A percentile compares a stretch with the other conserved stretches of the same genome.
Evolutionary conservation across 2,113 vertebrate species (phyloP).

Genomic region (Phaethon lepturus): DNA sequence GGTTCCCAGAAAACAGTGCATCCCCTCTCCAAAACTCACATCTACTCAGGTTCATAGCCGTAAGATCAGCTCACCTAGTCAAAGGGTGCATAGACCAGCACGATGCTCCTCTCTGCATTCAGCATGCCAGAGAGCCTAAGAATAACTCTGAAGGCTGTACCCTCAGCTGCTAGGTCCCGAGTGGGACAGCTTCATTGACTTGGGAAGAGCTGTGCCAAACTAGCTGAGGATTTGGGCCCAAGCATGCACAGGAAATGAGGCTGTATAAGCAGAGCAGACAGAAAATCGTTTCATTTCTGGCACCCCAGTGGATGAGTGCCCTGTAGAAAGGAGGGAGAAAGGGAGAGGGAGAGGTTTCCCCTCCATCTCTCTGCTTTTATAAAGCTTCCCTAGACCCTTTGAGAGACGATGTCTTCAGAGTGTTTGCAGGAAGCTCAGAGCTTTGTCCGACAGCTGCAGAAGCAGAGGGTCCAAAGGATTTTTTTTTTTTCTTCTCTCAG

Average conservation of each 20-base stretch:
- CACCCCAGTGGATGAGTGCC: background rate
- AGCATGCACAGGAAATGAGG: background rate
- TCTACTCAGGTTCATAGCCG: background rate
- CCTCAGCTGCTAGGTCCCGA: background rate
- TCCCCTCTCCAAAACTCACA: background rate
- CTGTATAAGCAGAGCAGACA: background rate
- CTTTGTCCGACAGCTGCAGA: constrained; percentile 51
- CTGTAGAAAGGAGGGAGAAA: background rate
- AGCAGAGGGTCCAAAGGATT: constrained; percentile 5
- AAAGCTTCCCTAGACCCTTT: background rate
- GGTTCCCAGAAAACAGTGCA: background rate
- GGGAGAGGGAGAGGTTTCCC: background rate
- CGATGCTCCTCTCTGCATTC: background rate
- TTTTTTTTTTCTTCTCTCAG: background rate
- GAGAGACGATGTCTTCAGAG: background rate
- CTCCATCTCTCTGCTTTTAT: background rate
- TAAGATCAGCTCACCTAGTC: background rate
- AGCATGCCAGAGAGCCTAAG: background rate
- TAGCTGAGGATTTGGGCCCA: background rate
- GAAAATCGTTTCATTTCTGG: constrained; percentile 14
- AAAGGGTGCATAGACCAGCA: background rate
- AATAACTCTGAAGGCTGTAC: background rate
- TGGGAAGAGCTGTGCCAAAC: background rate
- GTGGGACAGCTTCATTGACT: background rate
- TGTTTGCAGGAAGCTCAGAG: constrained; percentile 36